Evolutionary conservation across 2,888 invertebrate genomes (phyloP).

Genomic region (Syrista parreyssii): DNA sequence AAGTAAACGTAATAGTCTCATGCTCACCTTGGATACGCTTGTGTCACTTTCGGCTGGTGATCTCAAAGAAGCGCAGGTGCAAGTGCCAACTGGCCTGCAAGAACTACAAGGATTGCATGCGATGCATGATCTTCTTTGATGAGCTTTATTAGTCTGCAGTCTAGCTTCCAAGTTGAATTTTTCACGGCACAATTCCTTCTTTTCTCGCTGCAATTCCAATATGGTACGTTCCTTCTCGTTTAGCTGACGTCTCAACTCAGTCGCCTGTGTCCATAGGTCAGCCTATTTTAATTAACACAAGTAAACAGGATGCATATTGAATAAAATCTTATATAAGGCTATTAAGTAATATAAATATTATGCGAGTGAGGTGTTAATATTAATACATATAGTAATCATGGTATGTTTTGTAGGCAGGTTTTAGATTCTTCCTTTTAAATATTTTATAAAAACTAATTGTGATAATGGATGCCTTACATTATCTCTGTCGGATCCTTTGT

Average conservation of each 20-base stretch:
- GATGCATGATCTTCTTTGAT: constrained; percentile 30
- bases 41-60: constrained; percentile 30
- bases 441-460: neutral
- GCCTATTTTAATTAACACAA: constrained; percentile 19
- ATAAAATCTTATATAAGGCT: neutral
- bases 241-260: constrained; percentile 57
- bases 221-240: constrained; percentile 64
- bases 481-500: constrained; percentile 53
- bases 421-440: constrained; percentile 27
- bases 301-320: neutral
- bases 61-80: constrained; percentile 32
- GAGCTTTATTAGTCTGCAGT: constrained; percentile 53
- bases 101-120: constrained; percentile 43
- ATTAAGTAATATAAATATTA: neutral
- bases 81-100: constrained; percentile 32
- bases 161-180: constrained; percentile 64
- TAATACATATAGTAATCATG: neutral
- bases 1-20: neutral
- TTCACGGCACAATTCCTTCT: constrained; percentile 63
- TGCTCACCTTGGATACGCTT: constrained; percentile 35
- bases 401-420: neutral
- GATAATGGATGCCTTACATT: constrained; percentile 46
- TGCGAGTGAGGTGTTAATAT: neutral
- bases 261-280: constrained; percentile 44
- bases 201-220: constrained; percentile 63